A percentile compares a stretch with the other conserved stretches of the same genome.
Conservation (phyloP, 2,888 invertebrate genomes). For the Biston stratarius region DNA sequence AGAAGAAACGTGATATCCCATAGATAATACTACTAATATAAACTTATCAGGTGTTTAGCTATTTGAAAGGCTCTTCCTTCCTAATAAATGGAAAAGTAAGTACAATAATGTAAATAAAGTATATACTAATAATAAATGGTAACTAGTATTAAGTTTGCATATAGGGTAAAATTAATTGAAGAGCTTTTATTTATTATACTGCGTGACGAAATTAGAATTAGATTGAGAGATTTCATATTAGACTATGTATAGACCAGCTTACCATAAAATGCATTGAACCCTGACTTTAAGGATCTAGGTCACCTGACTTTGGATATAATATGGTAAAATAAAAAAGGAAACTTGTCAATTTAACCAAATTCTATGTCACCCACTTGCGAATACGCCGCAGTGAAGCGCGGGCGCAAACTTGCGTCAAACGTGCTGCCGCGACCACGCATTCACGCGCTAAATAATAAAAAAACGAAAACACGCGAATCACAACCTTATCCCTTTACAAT, state of each 20-base stretch:
- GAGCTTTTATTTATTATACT: no score
- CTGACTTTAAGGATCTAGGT: conserved; percentile 31
- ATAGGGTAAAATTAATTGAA: no score
- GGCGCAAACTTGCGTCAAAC: conserved; percentile 75
- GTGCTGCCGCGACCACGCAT: conserved; percentile 73
- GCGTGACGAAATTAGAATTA: neutral
- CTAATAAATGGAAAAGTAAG: no score
- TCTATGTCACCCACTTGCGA: conserved; percentile 66
- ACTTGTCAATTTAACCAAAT: conserved; percentile 54
- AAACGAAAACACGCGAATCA: conserved; percentile 45
- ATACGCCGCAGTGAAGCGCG: conserved; percentile 57
- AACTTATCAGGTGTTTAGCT: no score
- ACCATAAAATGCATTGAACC: conserved; percentile 9
- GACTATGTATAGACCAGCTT: neutral
- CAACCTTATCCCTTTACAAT: conserved; percentile 46
- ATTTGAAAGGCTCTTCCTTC: no score
- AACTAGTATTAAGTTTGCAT: no score
- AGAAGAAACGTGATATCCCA: no score
- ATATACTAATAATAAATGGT: no score
- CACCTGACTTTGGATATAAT: conserved; percentile 33
- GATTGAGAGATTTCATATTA: neutral
- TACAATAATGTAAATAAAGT: no score
- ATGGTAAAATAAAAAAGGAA: conserved; percentile 53
- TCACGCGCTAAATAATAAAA: conserved; percentile 44
- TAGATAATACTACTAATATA: no score